Base-by-base conservation (phyloP, 2,888 invertebrate species). In the Slavum lentiscoides region DNA sequence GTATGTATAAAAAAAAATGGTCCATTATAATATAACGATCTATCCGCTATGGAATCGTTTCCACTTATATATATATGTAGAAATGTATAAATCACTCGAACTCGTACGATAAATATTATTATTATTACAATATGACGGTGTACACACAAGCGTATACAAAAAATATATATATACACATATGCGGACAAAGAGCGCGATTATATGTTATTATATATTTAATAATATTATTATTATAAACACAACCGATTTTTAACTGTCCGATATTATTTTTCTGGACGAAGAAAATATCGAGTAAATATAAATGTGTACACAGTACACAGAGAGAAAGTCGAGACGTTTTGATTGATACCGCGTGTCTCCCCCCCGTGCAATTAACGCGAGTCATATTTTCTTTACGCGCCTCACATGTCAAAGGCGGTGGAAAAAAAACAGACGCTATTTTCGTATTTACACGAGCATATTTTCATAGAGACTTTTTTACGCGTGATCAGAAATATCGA, bases 341-440 rank as follows among this genome's bases (percentile, higher is more conserved):
- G 74, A 74, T 74, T 23, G 53, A 74, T 74, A 62, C 62, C 74
- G 49, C 17, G 53, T 53, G 23, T 19, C 23, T 43, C 30, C 62
- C 43, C 30, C 62, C 43, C 59, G 8, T 17, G 49, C 30, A 74
- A 43, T 43, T 74, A 53, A 74, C 61, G 23, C 49, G 49, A 21
- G 64, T 74, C 64, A 55, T 74, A 43, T 43, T 74, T 66, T 55
- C 55, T 64, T 74, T 59, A 53, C 64, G 64, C 17, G 53, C 9
- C 9, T 49, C 55, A 37, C 30, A 55, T 53, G 74, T 74, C 64
- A 74, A 74, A 74, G 64, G 21, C 53, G 74, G 30, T 30, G 30
- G 30, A 74, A 74, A 74, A 17, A n/a, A 74, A 74, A 53, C 74
- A 74, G 74, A 64, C 73, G 19, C 61, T 15, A 43, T 9, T 73